Conservation (phyloP, 1,140 invertebrate genomes). For the Scylla paramamosain region DNA sequence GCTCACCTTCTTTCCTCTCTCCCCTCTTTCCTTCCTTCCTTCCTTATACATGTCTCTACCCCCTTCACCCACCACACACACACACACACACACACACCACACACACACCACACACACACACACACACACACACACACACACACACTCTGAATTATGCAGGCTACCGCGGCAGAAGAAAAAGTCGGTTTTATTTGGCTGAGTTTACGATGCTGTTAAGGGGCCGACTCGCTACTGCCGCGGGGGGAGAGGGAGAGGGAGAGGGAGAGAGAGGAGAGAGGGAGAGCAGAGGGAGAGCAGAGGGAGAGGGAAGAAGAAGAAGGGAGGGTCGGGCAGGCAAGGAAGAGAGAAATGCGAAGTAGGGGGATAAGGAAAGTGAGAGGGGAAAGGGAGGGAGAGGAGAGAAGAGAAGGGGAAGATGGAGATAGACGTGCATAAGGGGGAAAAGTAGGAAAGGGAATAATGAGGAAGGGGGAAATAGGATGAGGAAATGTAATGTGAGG, state of each 20-base stretch:
- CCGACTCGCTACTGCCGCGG: constrained; percentile 21
- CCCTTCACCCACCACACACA: constrained; percentile 7
- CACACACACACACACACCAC: constrained; percentile 44
- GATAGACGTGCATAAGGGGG: background rate
- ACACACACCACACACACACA: constrained; percentile 21
- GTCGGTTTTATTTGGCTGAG: constrained; percentile 75
- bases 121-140: background rate
- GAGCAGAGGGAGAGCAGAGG: background rate
- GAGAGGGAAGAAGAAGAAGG: background rate
- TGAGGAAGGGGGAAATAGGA: background rate
- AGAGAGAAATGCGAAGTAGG: background rate
- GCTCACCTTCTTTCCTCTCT: background rate
- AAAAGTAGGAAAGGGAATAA: background rate
- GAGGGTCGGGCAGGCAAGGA: background rate
- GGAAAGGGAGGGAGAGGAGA: background rate
- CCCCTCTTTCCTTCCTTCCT: background rate
- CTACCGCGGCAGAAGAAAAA: constrained; percentile 75
- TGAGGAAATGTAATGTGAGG: background rate
- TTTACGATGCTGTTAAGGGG: constrained; percentile 75
- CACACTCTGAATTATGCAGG: constrained; percentile 73
- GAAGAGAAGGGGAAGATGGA: background rate
- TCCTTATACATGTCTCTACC: background rate
- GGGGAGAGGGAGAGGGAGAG: constrained; percentile 7
- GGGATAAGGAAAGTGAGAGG: background rate
- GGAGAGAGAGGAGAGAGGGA: background rate